phyloP scores from a whole-genome alignment of 2,113 vertebrate species.

The Heterotilapia buettikoferi region DNA sequence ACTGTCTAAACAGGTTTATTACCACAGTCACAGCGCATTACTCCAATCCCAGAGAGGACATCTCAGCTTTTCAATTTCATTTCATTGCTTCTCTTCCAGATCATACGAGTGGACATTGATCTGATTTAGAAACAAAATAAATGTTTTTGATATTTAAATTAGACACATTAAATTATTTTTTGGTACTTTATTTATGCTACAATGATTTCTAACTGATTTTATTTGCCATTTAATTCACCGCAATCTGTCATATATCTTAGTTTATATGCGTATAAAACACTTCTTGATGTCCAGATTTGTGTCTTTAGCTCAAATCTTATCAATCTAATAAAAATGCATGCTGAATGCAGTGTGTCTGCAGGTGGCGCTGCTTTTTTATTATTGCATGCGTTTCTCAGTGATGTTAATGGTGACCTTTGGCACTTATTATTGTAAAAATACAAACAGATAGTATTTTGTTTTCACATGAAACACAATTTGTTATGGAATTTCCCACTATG shows the following conservation, averaged over 20 bases:
- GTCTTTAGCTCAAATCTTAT: background rate
- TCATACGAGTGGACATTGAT: rapidly evolving
- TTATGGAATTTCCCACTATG: background rate
- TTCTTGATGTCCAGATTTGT: background rate
- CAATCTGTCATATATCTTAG: background rate
- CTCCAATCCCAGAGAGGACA: background rate
- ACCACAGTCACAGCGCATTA: rapidly evolving
- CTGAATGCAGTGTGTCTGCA: background rate
- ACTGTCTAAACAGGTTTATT: background rate
- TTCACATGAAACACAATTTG: background rate
- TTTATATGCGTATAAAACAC: background rate
- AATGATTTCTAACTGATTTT: background rate
- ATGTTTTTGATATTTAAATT: background rate
- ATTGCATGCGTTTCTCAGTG: background rate
- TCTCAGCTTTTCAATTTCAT: background rate
- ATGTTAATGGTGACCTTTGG: background rate
- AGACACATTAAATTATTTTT: background rate
- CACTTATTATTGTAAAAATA: background rate
- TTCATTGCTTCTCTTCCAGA: background rate
- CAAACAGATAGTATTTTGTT: background rate
- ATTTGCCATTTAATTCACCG: background rate
- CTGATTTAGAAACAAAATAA: background rate
- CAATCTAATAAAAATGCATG: background rate
- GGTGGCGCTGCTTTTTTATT: background rate
- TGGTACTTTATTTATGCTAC: background rate